Evolutionary conservation across 2,797 vertebrate genomes (phyloP), one percentile per base, ranked within the genome.

Genomic region (Pseudopleuronectes americanus): DNA sequence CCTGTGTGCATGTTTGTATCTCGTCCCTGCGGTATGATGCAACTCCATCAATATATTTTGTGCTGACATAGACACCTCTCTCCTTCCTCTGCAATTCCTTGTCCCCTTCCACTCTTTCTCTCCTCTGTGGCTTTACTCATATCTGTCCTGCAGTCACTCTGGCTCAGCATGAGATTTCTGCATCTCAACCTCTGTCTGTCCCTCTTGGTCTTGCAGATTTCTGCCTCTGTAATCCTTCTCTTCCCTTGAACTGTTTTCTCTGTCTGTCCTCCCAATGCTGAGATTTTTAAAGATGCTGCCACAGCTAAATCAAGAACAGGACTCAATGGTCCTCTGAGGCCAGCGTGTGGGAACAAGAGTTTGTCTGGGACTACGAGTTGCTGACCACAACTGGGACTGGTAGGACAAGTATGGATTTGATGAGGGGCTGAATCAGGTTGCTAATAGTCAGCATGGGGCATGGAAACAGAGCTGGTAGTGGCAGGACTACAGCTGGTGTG

Each of bases 41-140:
- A 59, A 47, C 72, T 79, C 68, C 85, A 88, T 92, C 80, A 83
- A 72, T 84, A 83, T 66, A 33, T 72, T 79, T 87, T 69, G 41
- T 87, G 90, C 87, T 88, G 90, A 89, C 84, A 56, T 0, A 47
- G 68, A 70, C 77, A 36, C 9, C 12, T 73, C 43, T 64, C 59
- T 77, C 19, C 33, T 0, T 63, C 72, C 61, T 57, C 71, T 72
- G 70, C 48, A 43, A 28, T 52, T 51, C 10, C 52, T 58, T 58
- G 38, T 55, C 45, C 6, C 28, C 68, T 59, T 63, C 33, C 28
- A 45, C 33, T 45, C 24, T 56, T 55, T 24, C 17, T 52, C 52
- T 6, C 28, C 67, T 55, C 60, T 54, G 48, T 51, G 49, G 61
- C 72, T 76, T 76, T 49, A 56, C 49, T 78, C 71, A 82, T 23